Evolutionary conservation across 2,797 vertebrate genomes (phyloP), one percentile per base, ranked within the genome.

Genomic region (Megaceryle alcyon): DNA sequence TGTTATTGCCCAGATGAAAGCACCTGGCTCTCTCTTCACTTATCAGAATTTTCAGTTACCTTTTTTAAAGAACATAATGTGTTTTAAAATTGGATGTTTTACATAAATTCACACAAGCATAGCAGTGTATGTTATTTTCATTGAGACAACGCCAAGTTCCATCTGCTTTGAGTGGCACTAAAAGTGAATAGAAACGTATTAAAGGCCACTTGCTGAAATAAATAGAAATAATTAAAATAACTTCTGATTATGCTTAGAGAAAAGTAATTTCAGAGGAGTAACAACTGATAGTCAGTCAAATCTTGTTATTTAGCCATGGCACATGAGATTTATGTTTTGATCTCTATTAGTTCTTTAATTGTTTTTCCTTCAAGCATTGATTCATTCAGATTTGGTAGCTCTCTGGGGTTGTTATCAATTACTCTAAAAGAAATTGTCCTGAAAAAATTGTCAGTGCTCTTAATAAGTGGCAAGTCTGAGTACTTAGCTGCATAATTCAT

Each of bases 281-380:
- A 56, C 92, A 93, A 94, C 23, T 90, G 75, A 70, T 85, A 88
- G 65, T 54, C n/a, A 86, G 68, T 56, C 31, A 95, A 83, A 73
- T 75, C 59, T 92, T 71, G 79, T 73, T 96, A 82, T 77, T 90
- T 70, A 78, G 37, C 51, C 49, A 71, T 49, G 22, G 90, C 85
- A 91, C 33, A 15, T 66, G 66, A 94, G 56, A 82, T 90, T 91
- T 94, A 70, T 95, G 92, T 57, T 92, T 95, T 90, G 68, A 80
- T 86, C 59, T 75, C 84, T 84, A 94, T 97, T 97, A 96, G 51
- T 68, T 95, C 86, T 91, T 57, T 95, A 98, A 94, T 95, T 95
- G 82, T 94, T 96, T 97, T 95, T 66, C 84, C 76, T 96, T 87
- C 64, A 91, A 96, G 75, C 63, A 97, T 94, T 96, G 73, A 97